Evolutionary conservation across 2,888 invertebrate species (phyloP).

Genomic region (Troilus luridus): DNA sequence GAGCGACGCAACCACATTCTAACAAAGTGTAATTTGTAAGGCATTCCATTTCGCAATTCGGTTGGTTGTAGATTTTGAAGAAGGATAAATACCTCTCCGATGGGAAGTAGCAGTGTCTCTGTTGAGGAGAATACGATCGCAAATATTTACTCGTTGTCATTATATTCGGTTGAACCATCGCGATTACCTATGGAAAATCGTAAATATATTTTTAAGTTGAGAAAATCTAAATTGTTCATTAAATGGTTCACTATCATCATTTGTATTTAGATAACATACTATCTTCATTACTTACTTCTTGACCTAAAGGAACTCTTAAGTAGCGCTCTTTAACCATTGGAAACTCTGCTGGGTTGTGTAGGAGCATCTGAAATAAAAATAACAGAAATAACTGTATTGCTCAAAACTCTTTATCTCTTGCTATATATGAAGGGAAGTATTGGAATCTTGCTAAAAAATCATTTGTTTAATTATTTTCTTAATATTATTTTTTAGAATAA

Average conservation of each 20-base stretch:
- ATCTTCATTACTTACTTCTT: constrained; percentile 71
- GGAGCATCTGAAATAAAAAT: constrained; percentile 67
- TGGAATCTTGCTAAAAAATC: no score
- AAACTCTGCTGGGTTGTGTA: constrained; percentile 80
- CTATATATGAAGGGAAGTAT: no score
- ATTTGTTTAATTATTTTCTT: no score
- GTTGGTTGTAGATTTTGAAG: constrained; percentile 80
- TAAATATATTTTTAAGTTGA: neutral
- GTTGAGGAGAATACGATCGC: constrained; percentile 74
- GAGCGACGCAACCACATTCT: constrained; percentile 79
- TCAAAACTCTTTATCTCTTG: no score
- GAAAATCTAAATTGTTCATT: no score
- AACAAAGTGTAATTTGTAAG: constrained; percentile 77
- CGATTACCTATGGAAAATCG: constrained; percentile 72
- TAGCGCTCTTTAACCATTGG: constrained; percentile 79
- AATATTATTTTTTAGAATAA: no score
- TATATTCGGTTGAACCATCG: constrained; percentile 82
- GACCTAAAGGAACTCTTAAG: constrained; percentile 79
- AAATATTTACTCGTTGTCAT: constrained; percentile 81
- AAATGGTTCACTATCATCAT: no score
- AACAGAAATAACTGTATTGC: neutral
- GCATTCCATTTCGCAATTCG: constrained; percentile 82
- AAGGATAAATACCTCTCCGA: constrained; percentile 77
- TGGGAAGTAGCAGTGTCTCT: constrained; percentile 78
- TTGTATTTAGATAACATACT: no score